Evolutionary conservation across 2,888 invertebrate species (phyloP).

Genomic region (Rotaria socialis): DNA sequence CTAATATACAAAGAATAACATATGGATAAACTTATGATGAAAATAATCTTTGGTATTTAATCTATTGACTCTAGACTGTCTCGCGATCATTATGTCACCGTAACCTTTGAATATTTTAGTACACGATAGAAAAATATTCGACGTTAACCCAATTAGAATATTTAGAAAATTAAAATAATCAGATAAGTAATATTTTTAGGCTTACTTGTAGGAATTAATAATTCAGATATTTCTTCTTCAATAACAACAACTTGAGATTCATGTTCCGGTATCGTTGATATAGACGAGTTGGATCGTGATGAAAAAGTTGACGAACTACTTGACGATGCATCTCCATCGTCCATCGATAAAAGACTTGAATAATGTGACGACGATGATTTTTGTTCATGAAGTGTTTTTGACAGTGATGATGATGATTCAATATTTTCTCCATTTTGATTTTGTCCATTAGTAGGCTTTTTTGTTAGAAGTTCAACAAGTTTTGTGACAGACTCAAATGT

Average conservation of each 20-base stretch:
- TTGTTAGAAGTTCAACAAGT: constrained; percentile 9
- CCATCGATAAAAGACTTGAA: constrained; percentile 14
- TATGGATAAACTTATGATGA: no score
- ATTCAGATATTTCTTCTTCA: not conserved
- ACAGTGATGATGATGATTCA: not conserved
- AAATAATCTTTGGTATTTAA: no score
- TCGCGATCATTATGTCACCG: no score
- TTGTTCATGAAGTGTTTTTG: not conserved
- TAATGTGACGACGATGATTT: not conserved
- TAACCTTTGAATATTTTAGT: no score
- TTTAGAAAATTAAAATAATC: no score
- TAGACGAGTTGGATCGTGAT: not conserved
- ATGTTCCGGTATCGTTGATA: not conserved
- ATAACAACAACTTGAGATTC: not conserved
- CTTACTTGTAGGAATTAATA: not conserved
- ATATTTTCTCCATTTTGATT: not conserved
- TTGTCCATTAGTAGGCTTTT: not conserved
- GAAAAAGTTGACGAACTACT: not conserved
- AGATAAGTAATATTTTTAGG: no score
- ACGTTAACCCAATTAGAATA: no score
- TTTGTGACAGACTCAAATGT: not conserved
- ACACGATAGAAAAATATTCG: no score
- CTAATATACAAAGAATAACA: no score
- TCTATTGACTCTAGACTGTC: no score
- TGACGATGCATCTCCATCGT: not conserved